Conservation (phyloP, 1,140 invertebrate species). For the Bombus pyrosoma region DNA sequence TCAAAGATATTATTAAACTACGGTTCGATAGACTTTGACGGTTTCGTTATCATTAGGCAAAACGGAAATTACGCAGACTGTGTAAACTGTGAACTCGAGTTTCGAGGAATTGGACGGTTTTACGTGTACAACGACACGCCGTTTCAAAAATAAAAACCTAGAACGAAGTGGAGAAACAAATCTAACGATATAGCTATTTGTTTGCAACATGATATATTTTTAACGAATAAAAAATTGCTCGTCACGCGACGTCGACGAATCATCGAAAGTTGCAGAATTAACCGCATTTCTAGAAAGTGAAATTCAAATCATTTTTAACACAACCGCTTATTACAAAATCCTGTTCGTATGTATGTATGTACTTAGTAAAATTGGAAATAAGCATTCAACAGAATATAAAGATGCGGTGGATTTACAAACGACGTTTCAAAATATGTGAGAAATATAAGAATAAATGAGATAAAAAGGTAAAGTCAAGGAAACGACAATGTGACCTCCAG, state of each 20-base stretch:
- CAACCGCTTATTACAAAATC: background rate
- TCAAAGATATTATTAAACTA: slow-evolving; percentile 1
- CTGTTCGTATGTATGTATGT: slow-evolving; percentile 9
- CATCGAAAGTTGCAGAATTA: background rate
- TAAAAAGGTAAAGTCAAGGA: background rate
- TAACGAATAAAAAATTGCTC: background rate
- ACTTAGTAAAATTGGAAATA: slow-evolving; percentile 8
- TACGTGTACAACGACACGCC: background rate
- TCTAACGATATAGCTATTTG: background rate
- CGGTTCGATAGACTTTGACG: background rate
- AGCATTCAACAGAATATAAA: background rate
- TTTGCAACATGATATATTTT: background rate
- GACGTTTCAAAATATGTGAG: background rate
- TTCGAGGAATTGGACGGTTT: background rate
- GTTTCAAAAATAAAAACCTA: background rate
- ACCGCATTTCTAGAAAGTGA: background rate
- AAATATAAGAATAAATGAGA: background rate
- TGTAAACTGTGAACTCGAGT: too few species aligned
- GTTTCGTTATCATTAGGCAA: slow-evolving; percentile 6
- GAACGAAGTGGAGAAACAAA: background rate
- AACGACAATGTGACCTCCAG: background rate
- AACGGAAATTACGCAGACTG: background rate
- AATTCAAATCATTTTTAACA: background rate
- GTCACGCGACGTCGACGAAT: background rate
- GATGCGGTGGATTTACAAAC: background rate